Percentiles rank a stretch among this genome's conserved stretches.
Conservation (phyloP, 2,888 invertebrate genomes). For the Nymphalis urticae region DNA sequence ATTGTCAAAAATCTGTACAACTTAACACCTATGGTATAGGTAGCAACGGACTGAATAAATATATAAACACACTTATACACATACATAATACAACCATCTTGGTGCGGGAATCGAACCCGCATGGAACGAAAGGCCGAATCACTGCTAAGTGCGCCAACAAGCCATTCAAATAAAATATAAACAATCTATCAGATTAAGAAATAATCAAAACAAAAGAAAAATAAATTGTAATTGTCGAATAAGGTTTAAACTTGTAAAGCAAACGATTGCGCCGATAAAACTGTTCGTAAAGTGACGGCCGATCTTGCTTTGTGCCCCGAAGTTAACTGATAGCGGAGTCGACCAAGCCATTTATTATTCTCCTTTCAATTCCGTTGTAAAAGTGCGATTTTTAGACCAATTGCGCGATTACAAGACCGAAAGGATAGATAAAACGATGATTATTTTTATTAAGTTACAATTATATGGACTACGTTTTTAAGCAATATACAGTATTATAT, state of each 20-base stretch:
- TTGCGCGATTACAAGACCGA: constrained; percentile 2
- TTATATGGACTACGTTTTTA: not conserved
- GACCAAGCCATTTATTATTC: constrained; percentile 16
- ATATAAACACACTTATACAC: too few species aligned
- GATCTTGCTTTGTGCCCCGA: constrained; percentile 30
- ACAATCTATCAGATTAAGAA: too few species aligned
- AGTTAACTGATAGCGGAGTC: constrained; percentile 31
- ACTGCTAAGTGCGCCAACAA: too few species aligned
- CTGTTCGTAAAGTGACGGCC: constrained; percentile 34
- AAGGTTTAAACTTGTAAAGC: constrained; percentile 3
- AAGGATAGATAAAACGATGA: not conserved
- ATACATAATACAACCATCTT: too few species aligned
- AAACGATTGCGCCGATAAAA: constrained; percentile 14
- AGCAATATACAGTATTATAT: not conserved
- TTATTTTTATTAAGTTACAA: not conserved
- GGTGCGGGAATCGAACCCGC: too few species aligned
- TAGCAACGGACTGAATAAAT: too few species aligned
- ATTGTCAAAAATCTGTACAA: too few species aligned
- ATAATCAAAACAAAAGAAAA: not conserved
- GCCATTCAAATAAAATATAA: too few species aligned
- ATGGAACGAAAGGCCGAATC: too few species aligned
- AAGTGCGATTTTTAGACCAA: constrained; percentile 11
- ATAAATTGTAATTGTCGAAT: not conserved
- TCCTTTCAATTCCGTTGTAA: constrained; percentile 3
- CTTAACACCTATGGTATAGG: too few species aligned